Evolutionary conservation across 1,140 invertebrate genomes (phyloP).

Genomic region (Pentalonia nigronervosa): DNA sequence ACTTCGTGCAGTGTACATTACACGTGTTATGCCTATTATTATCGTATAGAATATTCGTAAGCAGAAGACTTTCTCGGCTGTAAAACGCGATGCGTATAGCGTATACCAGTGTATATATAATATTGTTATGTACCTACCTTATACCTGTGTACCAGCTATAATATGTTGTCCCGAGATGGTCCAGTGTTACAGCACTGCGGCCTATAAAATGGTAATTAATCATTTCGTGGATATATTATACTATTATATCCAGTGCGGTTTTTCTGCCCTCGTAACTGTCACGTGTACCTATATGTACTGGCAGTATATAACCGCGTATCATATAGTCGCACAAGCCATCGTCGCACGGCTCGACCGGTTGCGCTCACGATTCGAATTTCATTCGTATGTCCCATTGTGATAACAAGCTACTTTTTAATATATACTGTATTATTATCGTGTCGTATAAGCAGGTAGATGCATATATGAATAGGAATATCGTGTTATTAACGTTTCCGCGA

Average conservation of each 20-base stretch:
- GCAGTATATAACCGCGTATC: not conserved
- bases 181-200: not conserved
- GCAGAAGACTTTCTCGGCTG: conserved; percentile 14
- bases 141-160: not conserved
- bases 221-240: not conserved
- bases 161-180: not conserved
- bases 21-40: not conserved
- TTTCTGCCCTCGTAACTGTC: conserved; percentile 25
- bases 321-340: not conserved
- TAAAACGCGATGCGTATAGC: not conserved
- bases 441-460: not conserved
- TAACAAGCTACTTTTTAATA: not conserved
- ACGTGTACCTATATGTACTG: not conserved
- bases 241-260: not conserved
- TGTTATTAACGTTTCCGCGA: not conserved
- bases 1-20: not conserved
- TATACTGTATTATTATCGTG: not conserved
- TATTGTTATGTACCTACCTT: not conserved
- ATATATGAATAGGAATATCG: not conserved
- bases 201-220: conserved; percentile 34
- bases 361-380: not conserved
- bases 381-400: not conserved
- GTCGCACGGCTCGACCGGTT: not conserved
- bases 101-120: not conserved
- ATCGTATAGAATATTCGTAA: not conserved